Percentiles rank a stretch among this genome's conserved stretches.
Evolutionary conservation across 64 coral and sea anemone genomes (phyloP).

Genomic region (Dendrophyllia cribrosa): DNA sequence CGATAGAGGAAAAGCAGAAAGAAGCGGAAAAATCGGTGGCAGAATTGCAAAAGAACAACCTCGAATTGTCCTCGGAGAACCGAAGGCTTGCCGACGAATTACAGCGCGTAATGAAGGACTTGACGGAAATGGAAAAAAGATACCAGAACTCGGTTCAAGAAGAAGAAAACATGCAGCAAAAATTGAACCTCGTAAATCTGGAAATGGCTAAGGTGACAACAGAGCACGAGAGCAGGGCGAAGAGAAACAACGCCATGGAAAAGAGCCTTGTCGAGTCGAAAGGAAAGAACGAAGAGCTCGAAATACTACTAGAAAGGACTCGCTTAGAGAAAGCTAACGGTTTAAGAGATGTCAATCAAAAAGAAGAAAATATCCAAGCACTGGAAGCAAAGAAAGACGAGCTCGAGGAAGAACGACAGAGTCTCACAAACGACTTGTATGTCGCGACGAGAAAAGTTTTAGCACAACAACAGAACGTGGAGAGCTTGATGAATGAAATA

Average conservation of each 20-base stretch:
- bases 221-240: slow-evolving; percentile 58
- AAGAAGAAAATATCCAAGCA: slow-evolving; percentile 72
- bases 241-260: slow-evolving; percentile 63
- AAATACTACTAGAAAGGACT: slow-evolving; percentile 57
- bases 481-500: slow-evolving; percentile 80
- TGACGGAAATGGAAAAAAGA: slow-evolving; percentile 73
- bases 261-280: slow-evolving; percentile 73
- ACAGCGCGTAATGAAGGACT: slow-evolving; percentile 47
- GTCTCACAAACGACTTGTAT: slow-evolving; percentile 80
- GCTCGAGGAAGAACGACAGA: slow-evolving; percentile 74
- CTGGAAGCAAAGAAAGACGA: slow-evolving; percentile 67
- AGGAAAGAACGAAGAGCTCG: slow-evolving; percentile 67
- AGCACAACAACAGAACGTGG: slow-evolving; percentile 73
- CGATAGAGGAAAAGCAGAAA: slow-evolving; percentile 58
- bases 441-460: slow-evolving; percentile 88
- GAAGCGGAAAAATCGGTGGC: slow-evolving; percentile 63
- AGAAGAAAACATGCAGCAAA: slow-evolving; percentile 79
- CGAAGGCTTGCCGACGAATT: slow-evolving; percentile 62
- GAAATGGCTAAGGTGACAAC: slow-evolving; percentile 79
- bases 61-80: slow-evolving; percentile 50
- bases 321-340: slow-evolving; percentile 69
- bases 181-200: slow-evolving; percentile 60
- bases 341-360: slow-evolving; percentile 65
- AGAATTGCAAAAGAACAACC: slow-evolving; percentile 51
- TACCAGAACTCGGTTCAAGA: slow-evolving; percentile 66